These are phyloP conservation scores for Epinephelus malabaricus DNA, from an alignment of 2,797 vertebrate genomes.

Conservation along the genomic window DNA sequence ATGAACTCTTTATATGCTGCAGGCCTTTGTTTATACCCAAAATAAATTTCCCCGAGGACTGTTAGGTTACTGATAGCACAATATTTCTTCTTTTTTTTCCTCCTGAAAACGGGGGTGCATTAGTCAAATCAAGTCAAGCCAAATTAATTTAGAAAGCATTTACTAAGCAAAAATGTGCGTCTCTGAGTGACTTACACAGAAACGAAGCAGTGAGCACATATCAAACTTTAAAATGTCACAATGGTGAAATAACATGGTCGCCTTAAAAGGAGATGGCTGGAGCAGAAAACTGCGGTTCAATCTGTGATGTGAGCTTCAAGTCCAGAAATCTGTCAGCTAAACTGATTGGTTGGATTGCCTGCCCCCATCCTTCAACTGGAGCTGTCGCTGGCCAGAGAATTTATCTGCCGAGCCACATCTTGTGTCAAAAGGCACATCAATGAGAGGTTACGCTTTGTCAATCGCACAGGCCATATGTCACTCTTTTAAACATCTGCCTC, in stretches of 20 bases:
- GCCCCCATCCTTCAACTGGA: constrained; percentile 69
- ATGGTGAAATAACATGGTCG: constrained; percentile 18
- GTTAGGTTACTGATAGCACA: constrained; percentile 30
- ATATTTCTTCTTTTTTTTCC: constrained; percentile 4
- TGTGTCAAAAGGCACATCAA: constrained; percentile 74
- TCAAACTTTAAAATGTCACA: constrained; percentile 36
- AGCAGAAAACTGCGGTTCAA: constrained; percentile 49
- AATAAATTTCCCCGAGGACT: constrained; percentile 36
- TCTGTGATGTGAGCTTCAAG: constrained; percentile 62
- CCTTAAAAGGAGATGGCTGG: constrained; percentile 28
- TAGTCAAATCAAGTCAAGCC: constrained; percentile 24
- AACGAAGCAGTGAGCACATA: constrained; percentile 17
- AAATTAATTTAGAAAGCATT: constrained; percentile 40
- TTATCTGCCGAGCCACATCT: constrained; percentile 67
- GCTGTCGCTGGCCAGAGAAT: constrained; percentile 72
- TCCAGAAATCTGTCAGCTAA: constrained; percentile 75
- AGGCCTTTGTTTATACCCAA: constrained; percentile 26
- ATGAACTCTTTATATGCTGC: constrained; percentile 17
- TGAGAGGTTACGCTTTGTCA: constrained; percentile 61
- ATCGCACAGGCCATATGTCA: constrained; percentile 60
- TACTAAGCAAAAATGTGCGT: constrained; percentile 4
- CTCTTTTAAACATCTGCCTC: constrained; percentile 65
- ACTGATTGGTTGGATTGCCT: constrained; percentile 75
- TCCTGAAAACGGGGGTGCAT: not conserved
- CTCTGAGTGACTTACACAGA: constrained; percentile 17